These are phyloP conservation scores for Semicossyphus pulcher DNA, from an alignment of 2,113 vertebrate species.

Conservation along the genomic window DNA sequence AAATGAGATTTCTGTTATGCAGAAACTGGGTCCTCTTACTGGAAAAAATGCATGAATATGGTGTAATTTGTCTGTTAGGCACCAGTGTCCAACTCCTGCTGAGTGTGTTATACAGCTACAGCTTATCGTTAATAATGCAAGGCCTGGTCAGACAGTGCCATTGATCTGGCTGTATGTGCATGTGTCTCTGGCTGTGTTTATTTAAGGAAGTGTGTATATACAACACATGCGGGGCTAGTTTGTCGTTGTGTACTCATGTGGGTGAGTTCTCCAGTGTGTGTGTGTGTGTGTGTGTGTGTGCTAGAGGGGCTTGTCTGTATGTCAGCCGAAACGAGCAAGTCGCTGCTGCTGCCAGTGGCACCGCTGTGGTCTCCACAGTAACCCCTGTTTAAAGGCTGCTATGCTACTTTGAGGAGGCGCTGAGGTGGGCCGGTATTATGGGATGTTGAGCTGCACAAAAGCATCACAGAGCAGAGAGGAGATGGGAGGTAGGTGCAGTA, in stretches of 20 bases:
- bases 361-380: constrained; percentile 58
- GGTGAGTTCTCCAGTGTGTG: not conserved
- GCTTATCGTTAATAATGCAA: constrained; percentile 45
- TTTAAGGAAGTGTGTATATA: constrained; percentile 12
- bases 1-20: constrained; percentile 46
- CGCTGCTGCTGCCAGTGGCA: constrained; percentile 32
- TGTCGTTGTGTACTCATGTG: constrained; percentile 18
- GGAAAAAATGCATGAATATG: not conserved
- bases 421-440: constrained; percentile 34
- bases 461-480: not conserved
- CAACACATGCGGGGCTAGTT: constrained; percentile 7
- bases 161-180: constrained; percentile 32
- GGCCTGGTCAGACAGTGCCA: constrained; percentile 25
- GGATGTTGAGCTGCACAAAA: constrained; percentile 18
- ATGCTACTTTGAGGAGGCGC: constrained; percentile 17
- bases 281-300: not conserved
- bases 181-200: constrained; percentile 25
- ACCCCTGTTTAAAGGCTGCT: constrained; percentile 47
- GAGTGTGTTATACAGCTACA: constrained; percentile 31
- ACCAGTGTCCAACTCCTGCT: constrained; percentile 11
- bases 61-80: not conserved
- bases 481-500: constrained; percentile 7
- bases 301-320: constrained; percentile 53
- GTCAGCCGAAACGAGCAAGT: constrained; percentile 47
- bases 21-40: constrained; percentile 19